Percentiles rank a stretch among this genome's conserved stretches.
phyloP scores from a whole-genome alignment of 35 echinoderm and acorn worm genomes.

The Apostichopus japonicus region DNA sequence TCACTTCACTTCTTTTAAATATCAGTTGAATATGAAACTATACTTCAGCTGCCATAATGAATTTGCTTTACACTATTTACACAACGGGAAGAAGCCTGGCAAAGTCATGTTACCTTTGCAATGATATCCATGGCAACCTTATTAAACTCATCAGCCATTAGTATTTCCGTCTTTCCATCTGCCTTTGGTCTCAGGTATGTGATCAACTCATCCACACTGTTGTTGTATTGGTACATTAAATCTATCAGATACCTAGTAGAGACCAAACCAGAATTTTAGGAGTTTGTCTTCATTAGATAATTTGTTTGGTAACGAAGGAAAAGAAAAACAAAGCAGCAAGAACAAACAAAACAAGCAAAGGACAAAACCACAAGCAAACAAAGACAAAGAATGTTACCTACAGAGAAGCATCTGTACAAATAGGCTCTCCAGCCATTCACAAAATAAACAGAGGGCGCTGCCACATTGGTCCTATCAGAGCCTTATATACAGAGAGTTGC shows the following conservation, averaged over 20 bases:
- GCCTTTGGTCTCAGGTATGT: conserved; percentile 41
- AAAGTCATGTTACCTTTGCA: conserved; percentile 39
- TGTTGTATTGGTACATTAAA: conserved; percentile 69
- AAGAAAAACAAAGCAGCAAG: too few relatives aligned
- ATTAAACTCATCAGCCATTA: conserved; percentile 62
- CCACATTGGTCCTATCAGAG: too few relatives aligned
- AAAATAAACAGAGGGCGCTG: too few relatives aligned
- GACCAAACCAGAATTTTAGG: too few relatives aligned
- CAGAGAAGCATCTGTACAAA: too few relatives aligned
- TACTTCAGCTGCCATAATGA: not conserved
- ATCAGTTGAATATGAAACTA: not conserved
- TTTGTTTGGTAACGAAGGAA: too few relatives aligned
- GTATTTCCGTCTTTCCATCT: conserved; percentile 66
- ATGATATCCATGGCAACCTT: conserved; percentile 76
- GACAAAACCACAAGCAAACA: too few relatives aligned
- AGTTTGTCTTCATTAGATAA: too few relatives aligned
- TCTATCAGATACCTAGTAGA: conserved; percentile 60
- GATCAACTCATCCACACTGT: conserved; percentile 32
- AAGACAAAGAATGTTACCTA: too few relatives aligned
- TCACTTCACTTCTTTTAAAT: not conserved
- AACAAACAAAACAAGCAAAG: too few relatives aligned
- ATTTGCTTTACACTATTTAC: not conserved
- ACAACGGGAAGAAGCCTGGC: not conserved
- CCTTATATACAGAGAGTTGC: too few relatives aligned
- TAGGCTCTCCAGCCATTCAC: too few relatives aligned